Evolutionary conservation across 2,888 invertebrate genomes (phyloP).

Genomic region (Pseudoips prasinana): DNA sequence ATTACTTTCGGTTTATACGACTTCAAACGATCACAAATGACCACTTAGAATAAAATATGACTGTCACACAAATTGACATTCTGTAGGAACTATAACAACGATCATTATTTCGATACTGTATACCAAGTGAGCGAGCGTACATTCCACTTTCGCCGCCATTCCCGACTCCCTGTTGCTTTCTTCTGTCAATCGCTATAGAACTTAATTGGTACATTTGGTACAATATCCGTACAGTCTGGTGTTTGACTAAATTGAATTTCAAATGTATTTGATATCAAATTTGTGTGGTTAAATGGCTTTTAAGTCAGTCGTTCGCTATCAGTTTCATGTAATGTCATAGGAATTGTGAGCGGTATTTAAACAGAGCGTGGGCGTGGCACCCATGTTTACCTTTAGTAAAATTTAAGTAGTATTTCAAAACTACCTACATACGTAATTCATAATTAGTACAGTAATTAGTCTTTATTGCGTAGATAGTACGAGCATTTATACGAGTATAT

Average conservation of each 20-base stretch:
- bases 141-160: conserved; percentile 60
- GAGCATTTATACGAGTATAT: too few relatives aligned
- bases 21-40: conserved; percentile 7
- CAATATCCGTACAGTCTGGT: conserved; percentile 43
- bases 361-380: too few relatives aligned
- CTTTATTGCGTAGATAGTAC: too few relatives aligned
- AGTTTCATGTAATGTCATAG: too few relatives aligned
- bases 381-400: too few relatives aligned
- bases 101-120: conserved; percentile 45
- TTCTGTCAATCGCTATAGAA: conserved; percentile 61
- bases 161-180: conserved; percentile 55
- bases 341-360: too few relatives aligned
- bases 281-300: too few relatives aligned
- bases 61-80: conserved; percentile 43
- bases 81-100: conserved; percentile 33
- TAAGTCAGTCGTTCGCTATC: too few relatives aligned
- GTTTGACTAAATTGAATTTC: conserved; percentile 13
- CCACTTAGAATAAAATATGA: conserved; percentile 22
- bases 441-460: too few relatives aligned
- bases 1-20: too few relatives aligned
- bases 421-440: too few relatives aligned
- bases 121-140: conserved; percentile 45
- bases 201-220: conserved; percentile 62
- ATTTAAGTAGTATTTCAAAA: too few relatives aligned
- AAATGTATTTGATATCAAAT: conserved; percentile 12